These are phyloP conservation scores for Dysmachus trigonus DNA, from an alignment of 2,888 invertebrate species.

Conservation along the genomic window DNA sequence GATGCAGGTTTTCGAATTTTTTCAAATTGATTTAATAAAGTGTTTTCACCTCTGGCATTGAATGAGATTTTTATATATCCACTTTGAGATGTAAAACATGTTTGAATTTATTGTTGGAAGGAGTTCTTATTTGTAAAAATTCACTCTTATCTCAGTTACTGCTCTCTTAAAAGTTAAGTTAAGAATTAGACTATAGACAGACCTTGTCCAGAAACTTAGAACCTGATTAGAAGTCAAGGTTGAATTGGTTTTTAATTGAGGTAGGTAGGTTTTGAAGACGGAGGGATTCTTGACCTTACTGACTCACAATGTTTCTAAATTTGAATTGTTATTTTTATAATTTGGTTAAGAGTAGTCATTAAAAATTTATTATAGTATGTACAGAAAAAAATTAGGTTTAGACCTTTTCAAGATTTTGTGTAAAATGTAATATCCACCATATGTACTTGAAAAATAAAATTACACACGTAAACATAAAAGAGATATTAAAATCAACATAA, in stretches of 20 bases:
- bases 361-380: no score
- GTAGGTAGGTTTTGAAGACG: neutral
- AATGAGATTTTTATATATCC: neutral
- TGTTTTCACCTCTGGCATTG: neutral
- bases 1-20: neutral
- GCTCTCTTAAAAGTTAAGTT: neutral
- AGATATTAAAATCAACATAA: no score
- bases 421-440: no score
- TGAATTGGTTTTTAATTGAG: neutral
- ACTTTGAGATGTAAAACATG: neutral
- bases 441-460: no score
- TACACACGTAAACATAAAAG: no score
- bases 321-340: neutral
- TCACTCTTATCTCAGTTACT: neutral
- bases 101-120: neutral
- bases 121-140: no score
- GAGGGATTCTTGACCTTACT: neutral
- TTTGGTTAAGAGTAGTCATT: neutral
- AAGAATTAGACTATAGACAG: neutral
- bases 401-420: no score
- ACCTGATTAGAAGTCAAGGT: neutral
- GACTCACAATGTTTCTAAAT: neutral
- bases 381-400: no score
- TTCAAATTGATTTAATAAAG: neutral
- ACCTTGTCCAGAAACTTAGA: neutral